Evolutionary conservation across 2,888 invertebrate genomes (phyloP), one percentile per base, ranked within the genome.

Genomic region (Rhimphoctona megacephalus): DNA sequence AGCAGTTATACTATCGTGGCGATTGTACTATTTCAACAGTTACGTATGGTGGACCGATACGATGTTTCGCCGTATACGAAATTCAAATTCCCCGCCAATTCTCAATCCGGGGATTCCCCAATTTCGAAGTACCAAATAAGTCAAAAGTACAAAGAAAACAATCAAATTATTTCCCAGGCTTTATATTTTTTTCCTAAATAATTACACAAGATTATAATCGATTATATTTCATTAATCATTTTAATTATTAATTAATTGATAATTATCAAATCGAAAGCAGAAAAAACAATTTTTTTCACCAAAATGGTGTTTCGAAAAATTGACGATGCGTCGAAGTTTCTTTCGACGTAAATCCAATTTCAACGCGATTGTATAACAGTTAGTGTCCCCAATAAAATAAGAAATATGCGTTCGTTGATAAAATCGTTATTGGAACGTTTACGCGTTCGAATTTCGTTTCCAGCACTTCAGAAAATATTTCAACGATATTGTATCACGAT

Each of bases 401-500:
- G 22, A 70, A 70, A 70, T 46, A 70, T 70, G 14, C 22, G 70
- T 61, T 30, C 61, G 30, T 61, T 30, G 61, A 61, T 61, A 61
- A 61, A 61, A 61, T 61, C 61, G 61, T 46, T 43, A 43, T 70
- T 70, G 39, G 61, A 61, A 61, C 61, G 46, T 14, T 36, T 49
- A 39, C 36, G 36, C 54, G 43, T 39, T 54, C n/a, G 46, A 67
- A 69, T 54, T 54, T 43, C 19, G 33, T 43, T 30, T 30, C 52
- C 22, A 54, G 25, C 67, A 78, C 78, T 52, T 67, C 33, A 19
- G 49, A 69, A 67, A 69, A 78, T 78, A 69, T 57, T 78, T 78
- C 54, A 49, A 49, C 64, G 49, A 14, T 17, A 66, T 30, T 54
- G 6, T 74, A 76, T 49, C 5, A 67, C 25, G 69, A 79, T 79